Conservation (phyloP, 2,888 invertebrate genomes). For the Blastobasis adustella region DNA sequence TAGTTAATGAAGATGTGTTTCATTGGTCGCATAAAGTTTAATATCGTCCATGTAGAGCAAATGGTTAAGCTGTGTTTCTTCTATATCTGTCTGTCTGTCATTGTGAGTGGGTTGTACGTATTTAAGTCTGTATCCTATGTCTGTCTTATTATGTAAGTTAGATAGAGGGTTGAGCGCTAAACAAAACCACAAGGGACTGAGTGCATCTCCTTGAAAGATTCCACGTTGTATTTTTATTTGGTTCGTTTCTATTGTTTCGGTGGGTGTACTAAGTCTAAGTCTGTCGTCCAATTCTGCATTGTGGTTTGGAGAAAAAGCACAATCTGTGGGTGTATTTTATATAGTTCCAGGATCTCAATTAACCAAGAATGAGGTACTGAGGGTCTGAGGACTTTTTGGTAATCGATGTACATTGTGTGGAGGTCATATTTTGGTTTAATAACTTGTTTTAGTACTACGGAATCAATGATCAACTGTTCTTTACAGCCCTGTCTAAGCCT, state of each 20-base stretch:
- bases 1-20: not conserved
- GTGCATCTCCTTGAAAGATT: conserved; percentile 16
- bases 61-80: not conserved
- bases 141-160: not conserved
- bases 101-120: not conserved
- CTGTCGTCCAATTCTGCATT: conserved; percentile 12
- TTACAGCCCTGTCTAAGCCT: conserved; percentile 1
- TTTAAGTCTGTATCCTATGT: not conserved
- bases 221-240: conserved; percentile 12
- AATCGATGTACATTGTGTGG: conserved; percentile 17
- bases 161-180: conserved; percentile 1
- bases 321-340: conserved; percentile 16
- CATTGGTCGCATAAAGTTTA: not conserved
- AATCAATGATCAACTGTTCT: conserved; percentile 6
- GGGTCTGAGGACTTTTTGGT: conserved; percentile 20
- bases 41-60: too few relatives aligned
- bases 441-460: conserved; percentile 9
- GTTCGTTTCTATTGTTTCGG: not conserved
- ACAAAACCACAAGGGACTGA: conserved; percentile 14
- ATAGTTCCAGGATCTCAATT: conserved; percentile 12
- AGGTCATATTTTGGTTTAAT: conserved; percentile 7
- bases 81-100: not conserved
- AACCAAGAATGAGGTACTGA: conserved; percentile 20
- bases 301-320: conserved; percentile 2
- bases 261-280: conserved; percentile 3